phyloP scores from a whole-genome alignment of 2,888 invertebrate genomes.

The Ptychoptera contaminata region DNA sequence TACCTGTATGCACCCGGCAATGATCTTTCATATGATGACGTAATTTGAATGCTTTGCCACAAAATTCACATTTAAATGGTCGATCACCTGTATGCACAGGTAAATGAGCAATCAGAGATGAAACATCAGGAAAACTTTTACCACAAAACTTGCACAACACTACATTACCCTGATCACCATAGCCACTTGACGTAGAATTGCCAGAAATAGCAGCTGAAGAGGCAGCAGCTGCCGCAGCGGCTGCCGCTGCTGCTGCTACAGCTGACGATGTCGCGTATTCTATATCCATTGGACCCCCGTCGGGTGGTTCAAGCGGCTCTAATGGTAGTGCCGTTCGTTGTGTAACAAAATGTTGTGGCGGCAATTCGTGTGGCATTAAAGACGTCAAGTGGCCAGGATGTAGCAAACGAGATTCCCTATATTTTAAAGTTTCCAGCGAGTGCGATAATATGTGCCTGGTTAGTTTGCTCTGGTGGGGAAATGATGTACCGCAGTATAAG shows the following conservation, averaged over 20 bases:
- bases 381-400: slow-evolving; percentile 50
- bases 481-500: slow-evolving; percentile 79
- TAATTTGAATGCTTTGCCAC: slow-evolving; percentile 84
- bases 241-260: slow-evolving; percentile 30
- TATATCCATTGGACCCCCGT: slow-evolving; percentile 15
- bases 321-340: slow-evolving; percentile 20
- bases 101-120: slow-evolving; percentile 71
- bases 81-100: slow-evolving; percentile 82
- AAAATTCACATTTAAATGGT: slow-evolving; percentile 87
- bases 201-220: slow-evolving; percentile 14
- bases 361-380: slow-evolving; percentile 26
- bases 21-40: slow-evolving; percentile 91
- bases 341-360: slow-evolving; percentile 26
- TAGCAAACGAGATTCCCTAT: slow-evolving; percentile 48
- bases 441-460: slow-evolving; percentile 80
- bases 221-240: slow-evolving; percentile 32
- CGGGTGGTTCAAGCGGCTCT: slow-evolving; percentile 28
- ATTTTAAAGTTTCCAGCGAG: slow-evolving; percentile 75
- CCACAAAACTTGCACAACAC: slow-evolving; percentile 86
- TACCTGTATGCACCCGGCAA: slow-evolving; percentile 79
- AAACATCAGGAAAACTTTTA: slow-evolving; percentile 82
- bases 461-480: slow-evolving; percentile 81
- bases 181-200: slow-evolving; percentile 29
- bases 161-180: slow-evolving; percentile 50
- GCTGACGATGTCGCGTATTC: slow-evolving; percentile 21